Percentiles rank a stretch among this genome's conserved stretches.
These are phyloP conservation scores for Mustelus asterias DNA, from an alignment of 2,113 vertebrate genomes.

Conservation along the genomic window DNA sequence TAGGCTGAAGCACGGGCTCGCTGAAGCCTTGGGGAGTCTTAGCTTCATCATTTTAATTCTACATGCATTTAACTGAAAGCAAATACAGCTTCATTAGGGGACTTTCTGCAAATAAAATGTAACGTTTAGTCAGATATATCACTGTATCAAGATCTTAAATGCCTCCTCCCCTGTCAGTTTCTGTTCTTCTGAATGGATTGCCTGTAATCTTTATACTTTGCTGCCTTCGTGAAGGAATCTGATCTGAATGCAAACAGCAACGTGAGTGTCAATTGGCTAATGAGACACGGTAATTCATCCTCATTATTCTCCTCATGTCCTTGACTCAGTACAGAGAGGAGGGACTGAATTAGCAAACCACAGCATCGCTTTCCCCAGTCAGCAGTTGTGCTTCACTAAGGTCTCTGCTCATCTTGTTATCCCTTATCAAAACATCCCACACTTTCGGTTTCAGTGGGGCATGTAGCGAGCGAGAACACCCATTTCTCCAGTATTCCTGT, in stretches of 20 bases:
- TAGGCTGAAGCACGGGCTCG: not conserved
- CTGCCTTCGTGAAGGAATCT: not conserved
- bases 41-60: not conserved
- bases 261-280: not conserved
- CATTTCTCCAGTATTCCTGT: not conserved
- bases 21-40: not conserved
- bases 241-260: slow-evolving; percentile 13
- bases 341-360: not conserved
- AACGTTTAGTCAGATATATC: not conserved
- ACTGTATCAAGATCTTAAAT: not conserved
- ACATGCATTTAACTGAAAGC: not conserved
- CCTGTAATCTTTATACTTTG: not conserved
- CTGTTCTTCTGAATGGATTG: not conserved
- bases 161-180: not conserved
- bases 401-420: not conserved
- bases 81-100: not conserved
- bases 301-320: slow-evolving; percentile 13
- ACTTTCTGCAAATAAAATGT: not conserved
- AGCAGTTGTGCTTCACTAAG: not conserved
- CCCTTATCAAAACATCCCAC: not conserved
- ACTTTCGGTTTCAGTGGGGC: not conserved
- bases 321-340: not conserved
- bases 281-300: not conserved
- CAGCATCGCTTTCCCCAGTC: not conserved
- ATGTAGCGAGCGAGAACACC: not conserved